Percentiles rank a stretch among this genome's conserved stretches.
These are phyloP conservation scores for Corvus moneduloides DNA, from an alignment of 2,113 vertebrate genomes.

Conservation along the genomic window DNA sequence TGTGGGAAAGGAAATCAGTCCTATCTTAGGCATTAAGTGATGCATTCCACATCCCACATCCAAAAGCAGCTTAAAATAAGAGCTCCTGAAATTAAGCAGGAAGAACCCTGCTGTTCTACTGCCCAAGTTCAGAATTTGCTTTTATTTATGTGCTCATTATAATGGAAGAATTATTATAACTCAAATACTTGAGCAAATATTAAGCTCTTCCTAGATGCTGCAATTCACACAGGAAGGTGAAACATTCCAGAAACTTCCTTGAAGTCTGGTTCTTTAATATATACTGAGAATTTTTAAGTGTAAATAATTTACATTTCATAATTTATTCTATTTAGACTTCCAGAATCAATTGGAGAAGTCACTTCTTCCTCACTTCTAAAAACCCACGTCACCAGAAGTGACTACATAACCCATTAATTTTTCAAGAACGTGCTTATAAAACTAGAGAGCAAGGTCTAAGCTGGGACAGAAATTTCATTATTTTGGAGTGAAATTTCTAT, in stretches of 20 bases:
- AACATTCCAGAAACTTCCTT: background rate
- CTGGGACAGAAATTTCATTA: background rate
- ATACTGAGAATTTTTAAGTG: background rate
- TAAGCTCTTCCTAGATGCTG: background rate
- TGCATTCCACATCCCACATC: background rate
- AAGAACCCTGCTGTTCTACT: background rate
- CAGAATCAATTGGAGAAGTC: background rate
- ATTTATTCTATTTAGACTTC: background rate
- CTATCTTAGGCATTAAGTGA: background rate
- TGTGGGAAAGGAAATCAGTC: slow-evolving; percentile 54
- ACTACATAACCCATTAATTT: background rate
- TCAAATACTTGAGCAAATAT: background rate
- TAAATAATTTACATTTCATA: background rate
- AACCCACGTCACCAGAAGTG: background rate
- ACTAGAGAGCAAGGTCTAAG: background rate
- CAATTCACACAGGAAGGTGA: background rate
- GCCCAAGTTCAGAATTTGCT: background rate
- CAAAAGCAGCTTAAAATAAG: background rate
- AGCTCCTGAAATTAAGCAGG: background rate
- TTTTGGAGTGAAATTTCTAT: background rate
- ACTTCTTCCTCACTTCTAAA: background rate
- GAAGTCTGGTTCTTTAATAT: background rate
- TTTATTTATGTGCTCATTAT: background rate
- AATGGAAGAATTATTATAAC: background rate
- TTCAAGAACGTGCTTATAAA: background rate